phyloP scores from a whole-genome alignment of 2,113 vertebrate genomes.

The Prinia subflava region DNA sequence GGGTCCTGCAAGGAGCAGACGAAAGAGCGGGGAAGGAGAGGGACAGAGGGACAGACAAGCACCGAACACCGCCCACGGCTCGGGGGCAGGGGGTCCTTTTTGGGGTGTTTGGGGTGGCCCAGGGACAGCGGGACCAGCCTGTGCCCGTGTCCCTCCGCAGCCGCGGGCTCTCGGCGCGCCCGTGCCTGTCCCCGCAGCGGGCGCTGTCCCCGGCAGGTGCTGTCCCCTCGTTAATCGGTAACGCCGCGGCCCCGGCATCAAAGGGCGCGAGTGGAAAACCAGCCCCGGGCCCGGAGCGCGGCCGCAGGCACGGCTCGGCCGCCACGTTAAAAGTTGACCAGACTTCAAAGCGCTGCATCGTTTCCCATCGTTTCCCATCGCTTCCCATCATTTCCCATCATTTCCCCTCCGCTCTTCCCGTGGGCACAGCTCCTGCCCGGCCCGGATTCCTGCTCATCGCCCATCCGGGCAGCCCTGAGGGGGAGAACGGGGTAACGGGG shows the following conservation, averaged over 20 bases:
- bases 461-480: rapidly evolving
- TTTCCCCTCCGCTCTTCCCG: not conserved
- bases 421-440: not conserved
- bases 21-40: not conserved
- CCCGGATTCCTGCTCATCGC: not conserved
- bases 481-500: not conserved
- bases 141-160: too few relatives aligned
- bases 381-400: too few relatives aligned
- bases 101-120: not conserved
- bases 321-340: not conserved
- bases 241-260: not conserved
- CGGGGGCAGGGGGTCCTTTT: rapidly evolving
- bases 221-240: constrained; percentile 36
- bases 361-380: too few relatives aligned
- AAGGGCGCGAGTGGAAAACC: constrained; percentile 23
- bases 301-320: not conserved
- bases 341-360: constrained; percentile 39
- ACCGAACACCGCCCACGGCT: rapidly evolving
- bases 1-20: not conserved
- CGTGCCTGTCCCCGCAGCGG: too few relatives aligned
- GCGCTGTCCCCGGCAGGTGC: not conserved
- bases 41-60: not conserved
- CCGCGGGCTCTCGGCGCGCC: too few relatives aligned
- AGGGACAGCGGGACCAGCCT: not conserved
- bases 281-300: not conserved